Conservation (phyloP, 2,113 vertebrate genomes). For the Passer domesticus region DNA sequence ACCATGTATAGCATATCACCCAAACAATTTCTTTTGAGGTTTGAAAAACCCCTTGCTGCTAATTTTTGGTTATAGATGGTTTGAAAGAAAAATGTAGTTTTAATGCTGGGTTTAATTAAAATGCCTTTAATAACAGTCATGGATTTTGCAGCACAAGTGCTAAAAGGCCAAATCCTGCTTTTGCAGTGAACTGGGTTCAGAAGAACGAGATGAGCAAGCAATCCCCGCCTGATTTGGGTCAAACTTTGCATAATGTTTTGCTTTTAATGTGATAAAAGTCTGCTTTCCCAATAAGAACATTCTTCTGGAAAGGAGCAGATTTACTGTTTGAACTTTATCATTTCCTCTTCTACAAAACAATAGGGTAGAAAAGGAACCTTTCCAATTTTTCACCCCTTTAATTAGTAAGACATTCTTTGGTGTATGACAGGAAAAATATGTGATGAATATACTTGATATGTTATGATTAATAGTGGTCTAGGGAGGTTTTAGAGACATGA, state of each 20-base stretch:
- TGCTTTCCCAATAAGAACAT: conserved; percentile 35
- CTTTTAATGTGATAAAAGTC: conserved; percentile 36
- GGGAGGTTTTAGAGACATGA: conserved; percentile 63
- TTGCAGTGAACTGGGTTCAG: conserved; percentile 22
- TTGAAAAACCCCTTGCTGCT: conserved; percentile 64
- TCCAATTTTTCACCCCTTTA: conserved; percentile 60
- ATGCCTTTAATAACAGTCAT: conserved; percentile 65
- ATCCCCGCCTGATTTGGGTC: background rate
- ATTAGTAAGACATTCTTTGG: conserved; percentile 68
- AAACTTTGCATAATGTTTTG: conserved; percentile 27
- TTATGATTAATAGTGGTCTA: conserved; percentile 67
- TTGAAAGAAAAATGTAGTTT: conserved; percentile 56
- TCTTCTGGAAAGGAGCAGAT: conserved; percentile 53
- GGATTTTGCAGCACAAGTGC: conserved; percentile 51
- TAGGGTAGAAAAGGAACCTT: conserved; percentile 39
- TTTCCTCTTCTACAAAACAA: conserved; percentile 68
- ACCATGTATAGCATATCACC: conserved; percentile 65
- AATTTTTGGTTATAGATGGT: conserved; percentile 68
- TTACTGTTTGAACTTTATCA: conserved; percentile 37
- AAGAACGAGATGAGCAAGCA: conserved; percentile 12
- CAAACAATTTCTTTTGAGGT: conserved; percentile 64
- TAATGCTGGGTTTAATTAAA: conserved; percentile 73
- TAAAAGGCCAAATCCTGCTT: conserved; percentile 28
- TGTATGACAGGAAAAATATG: conserved; percentile 64
- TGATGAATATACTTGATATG: conserved; percentile 67